Conservation (phyloP, 2,113 vertebrate genomes). For the Odocoileus virginianus region DNA sequence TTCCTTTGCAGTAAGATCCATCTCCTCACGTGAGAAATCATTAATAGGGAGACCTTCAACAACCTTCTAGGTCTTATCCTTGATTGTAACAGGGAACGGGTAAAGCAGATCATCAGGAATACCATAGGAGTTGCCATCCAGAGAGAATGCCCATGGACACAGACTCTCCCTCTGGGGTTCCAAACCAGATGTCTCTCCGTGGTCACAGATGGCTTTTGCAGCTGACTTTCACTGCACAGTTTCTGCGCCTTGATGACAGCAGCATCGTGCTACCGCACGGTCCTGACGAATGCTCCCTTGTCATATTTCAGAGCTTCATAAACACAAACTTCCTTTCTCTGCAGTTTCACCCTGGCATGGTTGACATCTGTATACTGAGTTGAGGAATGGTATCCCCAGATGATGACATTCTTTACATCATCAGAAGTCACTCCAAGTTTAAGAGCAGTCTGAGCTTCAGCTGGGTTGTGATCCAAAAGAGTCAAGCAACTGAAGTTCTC, state of each 20-base stretch:
- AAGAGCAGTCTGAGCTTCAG: slow-evolving; percentile 93
- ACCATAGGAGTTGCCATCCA: slow-evolving; percentile 89
- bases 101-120: slow-evolving; percentile 93
- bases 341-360: slow-evolving; percentile 87
- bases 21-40: slow-evolving; percentile 92
- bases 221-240: slow-evolving; percentile 97
- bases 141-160: slow-evolving; percentile 97
- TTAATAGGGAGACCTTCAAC: slow-evolving; percentile 91
- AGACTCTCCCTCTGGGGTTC: slow-evolving; percentile 93
- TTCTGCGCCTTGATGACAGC: slow-evolving; percentile 96
- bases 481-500: slow-evolving; percentile 98
- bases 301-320: slow-evolving; percentile 93
- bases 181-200: slow-evolving; percentile 94
- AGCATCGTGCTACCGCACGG: slow-evolving; percentile 92
- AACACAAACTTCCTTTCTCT: slow-evolving; percentile 85
- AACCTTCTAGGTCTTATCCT: slow-evolving; percentile 94
- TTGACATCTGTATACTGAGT: slow-evolving; percentile 96
- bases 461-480: slow-evolving; percentile 96
- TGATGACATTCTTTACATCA: slow-evolving; percentile 95
- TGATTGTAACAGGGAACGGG: slow-evolving; percentile 95
- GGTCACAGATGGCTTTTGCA: slow-evolving; percentile 96
- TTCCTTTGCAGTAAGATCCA: slow-evolving; percentile 91
- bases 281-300: slow-evolving; percentile 94
- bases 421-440: slow-evolving; percentile 88
- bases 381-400: slow-evolving; percentile 99